Evolutionary conservation across 2,888 invertebrate genomes (phyloP).

Genomic region (Pycnomerus fuliginosus): DNA sequence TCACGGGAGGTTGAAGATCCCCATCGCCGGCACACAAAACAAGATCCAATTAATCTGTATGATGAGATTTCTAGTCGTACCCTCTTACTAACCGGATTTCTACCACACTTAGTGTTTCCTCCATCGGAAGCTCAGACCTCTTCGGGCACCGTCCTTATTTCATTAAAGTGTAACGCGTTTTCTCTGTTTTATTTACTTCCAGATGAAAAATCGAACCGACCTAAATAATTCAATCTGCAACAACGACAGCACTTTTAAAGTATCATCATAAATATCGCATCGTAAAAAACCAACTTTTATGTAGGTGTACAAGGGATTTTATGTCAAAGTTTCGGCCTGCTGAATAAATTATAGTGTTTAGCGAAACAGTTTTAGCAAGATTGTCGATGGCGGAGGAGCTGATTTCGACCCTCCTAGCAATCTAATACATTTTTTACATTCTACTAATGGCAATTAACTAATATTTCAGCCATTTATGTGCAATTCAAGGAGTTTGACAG

Average conservation of each 20-base stretch:
- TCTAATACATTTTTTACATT: constrained; percentile 6
- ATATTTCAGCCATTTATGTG: too few relatives aligned
- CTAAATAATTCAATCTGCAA: constrained; percentile 14
- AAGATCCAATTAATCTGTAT: constrained; percentile 21
- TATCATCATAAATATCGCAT: constrained; percentile 20
- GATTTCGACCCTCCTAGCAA: constrained; percentile 3
- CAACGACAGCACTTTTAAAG: constrained; percentile 12
- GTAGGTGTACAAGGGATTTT: constrained; percentile 14
- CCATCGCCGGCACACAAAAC: constrained; percentile 9
- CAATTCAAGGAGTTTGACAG: too few relatives aligned
- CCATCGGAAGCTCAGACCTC: constrained; percentile 6
- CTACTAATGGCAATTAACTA: too few relatives aligned
- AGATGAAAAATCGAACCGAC: constrained; percentile 14
- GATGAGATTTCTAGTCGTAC: constrained; percentile 18
- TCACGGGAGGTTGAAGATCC: constrained; percentile 1
- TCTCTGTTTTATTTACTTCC: too few relatives aligned
- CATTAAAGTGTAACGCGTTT: too few relatives aligned
- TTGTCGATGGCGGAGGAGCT: constrained; percentile 1
- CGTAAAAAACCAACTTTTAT: constrained; percentile 16
- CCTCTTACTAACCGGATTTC: constrained; percentile 18
- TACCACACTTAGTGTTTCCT: constrained; percentile 11
- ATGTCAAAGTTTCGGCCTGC: constrained; percentile 11
- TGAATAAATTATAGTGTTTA: constrained; percentile 22
- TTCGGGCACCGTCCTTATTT: not conserved
- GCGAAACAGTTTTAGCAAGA: constrained; percentile 18